Percentiles rank a stretch among this genome's conserved stretches.
phyloP scores from a whole-genome alignment of 1,140 invertebrate species.

The Plectrocnemia conspersa region DNA sequence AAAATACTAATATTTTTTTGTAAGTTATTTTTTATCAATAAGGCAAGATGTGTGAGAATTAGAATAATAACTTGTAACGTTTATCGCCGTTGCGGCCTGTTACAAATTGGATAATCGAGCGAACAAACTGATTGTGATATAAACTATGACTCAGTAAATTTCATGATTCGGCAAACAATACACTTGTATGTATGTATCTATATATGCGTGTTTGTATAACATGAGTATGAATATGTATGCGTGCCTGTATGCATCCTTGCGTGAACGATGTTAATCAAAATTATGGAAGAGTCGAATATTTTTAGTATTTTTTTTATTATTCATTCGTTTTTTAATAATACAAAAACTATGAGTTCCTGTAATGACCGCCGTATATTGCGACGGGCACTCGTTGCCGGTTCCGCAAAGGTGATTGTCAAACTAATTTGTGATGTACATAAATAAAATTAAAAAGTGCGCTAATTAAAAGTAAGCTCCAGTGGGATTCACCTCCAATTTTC shows the following conservation, averaged over 20 bases:
- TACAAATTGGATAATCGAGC: slow-evolving; percentile 28
- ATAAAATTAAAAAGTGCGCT: slow-evolving; percentile 15
- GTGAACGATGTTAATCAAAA: slow-evolving; percentile 21
- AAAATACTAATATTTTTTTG: slow-evolving; percentile 36
- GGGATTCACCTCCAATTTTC: too few species aligned
- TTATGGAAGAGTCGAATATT: too few species aligned
- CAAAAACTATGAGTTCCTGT: slow-evolving; percentile 32
- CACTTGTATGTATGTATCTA: slow-evolving; percentile 31
- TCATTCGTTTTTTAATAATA: slow-evolving; percentile 27
- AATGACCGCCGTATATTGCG: slow-evolving; percentile 18
- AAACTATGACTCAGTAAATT: slow-evolving; percentile 33
- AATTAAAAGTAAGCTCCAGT: not conserved
- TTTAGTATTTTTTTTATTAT: slow-evolving; percentile 15
- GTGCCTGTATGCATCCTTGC: slow-evolving; percentile 16
- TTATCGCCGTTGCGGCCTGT: slow-evolving; percentile 18
- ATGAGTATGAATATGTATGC: slow-evolving; percentile 7
- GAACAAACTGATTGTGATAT: slow-evolving; percentile 37
- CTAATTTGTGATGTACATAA: slow-evolving; percentile 33
- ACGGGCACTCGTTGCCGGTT: slow-evolving; percentile 1
- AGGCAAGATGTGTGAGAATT: slow-evolving; percentile 30
- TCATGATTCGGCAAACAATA: slow-evolving; percentile 29
- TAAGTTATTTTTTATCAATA: slow-evolving; percentile 35
- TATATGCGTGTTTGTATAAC: not conserved
- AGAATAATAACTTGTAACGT: slow-evolving; percentile 24
- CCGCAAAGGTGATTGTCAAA: slow-evolving; percentile 21